Evolutionary conservation across 2,797 vertebrate species (phyloP).

Genomic region (Melanotaenia parkinsoni): DNA sequence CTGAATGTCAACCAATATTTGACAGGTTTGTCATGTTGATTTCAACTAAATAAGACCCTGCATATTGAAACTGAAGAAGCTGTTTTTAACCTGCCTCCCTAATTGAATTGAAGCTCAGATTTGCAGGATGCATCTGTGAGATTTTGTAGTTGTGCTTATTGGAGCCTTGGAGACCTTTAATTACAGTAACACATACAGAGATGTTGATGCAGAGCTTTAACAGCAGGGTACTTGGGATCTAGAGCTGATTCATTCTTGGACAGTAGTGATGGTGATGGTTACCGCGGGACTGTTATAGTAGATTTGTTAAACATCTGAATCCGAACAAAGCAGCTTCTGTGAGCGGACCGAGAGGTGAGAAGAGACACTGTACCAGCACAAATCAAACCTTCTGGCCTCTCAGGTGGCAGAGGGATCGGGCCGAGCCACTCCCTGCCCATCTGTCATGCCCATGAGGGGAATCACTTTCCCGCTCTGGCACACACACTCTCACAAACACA

Average conservation of each 20-base stretch:
- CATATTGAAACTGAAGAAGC: too few species aligned
- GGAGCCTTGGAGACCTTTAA: too few species aligned
- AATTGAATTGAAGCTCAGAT: not conserved
- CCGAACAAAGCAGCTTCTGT: slow-evolving; percentile 16
- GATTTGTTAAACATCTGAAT: slow-evolving; percentile 16
- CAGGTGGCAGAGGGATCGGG: slow-evolving; percentile 40
- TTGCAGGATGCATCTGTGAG: not conserved
- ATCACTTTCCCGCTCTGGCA: slow-evolving; percentile 35
- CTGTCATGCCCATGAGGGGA: slow-evolving; percentile 52
- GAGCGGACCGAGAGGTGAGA: slow-evolving; percentile 16
- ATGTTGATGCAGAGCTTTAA: too few species aligned
- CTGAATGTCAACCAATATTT: not conserved
- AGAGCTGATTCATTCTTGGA: not conserved
- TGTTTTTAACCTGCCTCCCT: not conserved
- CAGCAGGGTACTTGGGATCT: too few species aligned
- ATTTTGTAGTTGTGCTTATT: not conserved
- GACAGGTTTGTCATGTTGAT: not conserved
- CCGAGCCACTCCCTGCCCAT: slow-evolving; percentile 51
- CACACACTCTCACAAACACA: slow-evolving; percentile 4
- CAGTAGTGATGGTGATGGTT: not conserved
- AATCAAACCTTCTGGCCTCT: slow-evolving; percentile 22
- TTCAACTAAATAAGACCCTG: too few species aligned
- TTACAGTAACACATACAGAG: too few species aligned
- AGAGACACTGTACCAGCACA: not conserved
- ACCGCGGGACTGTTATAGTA: too few species aligned